Percentiles rank a stretch among this genome's conserved stretches.
Conservation (phyloP, 2,888 invertebrate species). For the Quadroppia sp. region DNA sequence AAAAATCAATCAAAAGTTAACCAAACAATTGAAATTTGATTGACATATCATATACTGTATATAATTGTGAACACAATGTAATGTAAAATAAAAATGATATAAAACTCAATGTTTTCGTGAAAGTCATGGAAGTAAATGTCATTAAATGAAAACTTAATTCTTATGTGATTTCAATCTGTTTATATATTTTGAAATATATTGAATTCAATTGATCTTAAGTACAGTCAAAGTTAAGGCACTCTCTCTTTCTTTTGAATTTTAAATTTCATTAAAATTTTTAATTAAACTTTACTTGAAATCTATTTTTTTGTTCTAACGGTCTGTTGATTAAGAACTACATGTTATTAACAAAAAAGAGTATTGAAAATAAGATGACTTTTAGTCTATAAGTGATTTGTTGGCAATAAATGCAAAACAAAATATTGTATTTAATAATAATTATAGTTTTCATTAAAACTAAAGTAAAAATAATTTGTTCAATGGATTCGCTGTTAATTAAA, state of each 20-base stretch:
- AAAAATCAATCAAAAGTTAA: neutral
- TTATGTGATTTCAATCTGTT: neutral
- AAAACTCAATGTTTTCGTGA: neutral
- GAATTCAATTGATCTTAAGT: neutral
- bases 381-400: neutral
- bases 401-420: neutral
- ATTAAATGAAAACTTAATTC: neutral
- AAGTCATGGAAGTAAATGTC: conserved; percentile 31
- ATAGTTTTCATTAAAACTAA: too few species aligned
- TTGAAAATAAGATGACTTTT: neutral
- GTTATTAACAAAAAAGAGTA: neutral
- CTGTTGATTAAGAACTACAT: too few species aligned
- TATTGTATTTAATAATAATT: too few species aligned
- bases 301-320: neutral
- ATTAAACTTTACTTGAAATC: neutral
- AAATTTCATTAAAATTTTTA: neutral
- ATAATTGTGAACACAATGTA: neutral
- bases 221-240: conserved; percentile 25
- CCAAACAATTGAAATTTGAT: neutral
- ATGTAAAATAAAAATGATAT: neutral
- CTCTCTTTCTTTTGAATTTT: neutral
- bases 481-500: neutral
- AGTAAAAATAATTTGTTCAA: neutral
- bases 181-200: neutral
- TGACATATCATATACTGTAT: neutral